Evolutionary conservation across 2,113 vertebrate genomes (phyloP).

Genomic region (Nothobranchius kuhntae): DNA sequence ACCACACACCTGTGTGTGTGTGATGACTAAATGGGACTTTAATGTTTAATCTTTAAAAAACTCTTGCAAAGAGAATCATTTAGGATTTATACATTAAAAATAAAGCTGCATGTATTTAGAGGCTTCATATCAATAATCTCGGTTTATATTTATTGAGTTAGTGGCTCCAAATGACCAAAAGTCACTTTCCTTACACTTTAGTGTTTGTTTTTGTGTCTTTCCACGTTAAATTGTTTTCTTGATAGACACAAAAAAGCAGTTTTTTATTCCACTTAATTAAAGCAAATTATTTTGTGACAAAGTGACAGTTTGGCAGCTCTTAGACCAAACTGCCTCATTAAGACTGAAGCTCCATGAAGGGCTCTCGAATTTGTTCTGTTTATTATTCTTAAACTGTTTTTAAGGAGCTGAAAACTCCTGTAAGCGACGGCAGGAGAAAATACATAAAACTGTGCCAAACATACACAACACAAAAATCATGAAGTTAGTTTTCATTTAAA

Average conservation of each 20-base stretch:
- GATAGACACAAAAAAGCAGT: not conserved
- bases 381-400: not conserved
- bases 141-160: constrained; percentile 9
- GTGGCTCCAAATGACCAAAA: not conserved
- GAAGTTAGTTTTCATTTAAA: not conserved
- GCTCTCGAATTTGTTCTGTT: not conserved
- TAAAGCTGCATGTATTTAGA: not conserved
- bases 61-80: too few species aligned
- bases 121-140: not conserved
- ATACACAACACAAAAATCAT: not conserved
- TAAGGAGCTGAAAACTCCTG: not conserved
- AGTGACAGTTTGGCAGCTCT: constrained; percentile 1
- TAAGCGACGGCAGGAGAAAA: not conserved
- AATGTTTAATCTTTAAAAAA: too few species aligned
- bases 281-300: not conserved
- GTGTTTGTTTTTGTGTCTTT: not conserved
- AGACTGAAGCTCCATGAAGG: not conserved
- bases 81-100: not conserved
- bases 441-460: not conserved
- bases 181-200: not conserved
- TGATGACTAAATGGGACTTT: too few species aligned
- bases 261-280: constrained; percentile 4
- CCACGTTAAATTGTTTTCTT: not conserved
- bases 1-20: too few species aligned
- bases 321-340: constrained; percentile 1